Conservation (phyloP, 1,140 invertebrate species). For the Vollenhovia emeryi region DNA sequence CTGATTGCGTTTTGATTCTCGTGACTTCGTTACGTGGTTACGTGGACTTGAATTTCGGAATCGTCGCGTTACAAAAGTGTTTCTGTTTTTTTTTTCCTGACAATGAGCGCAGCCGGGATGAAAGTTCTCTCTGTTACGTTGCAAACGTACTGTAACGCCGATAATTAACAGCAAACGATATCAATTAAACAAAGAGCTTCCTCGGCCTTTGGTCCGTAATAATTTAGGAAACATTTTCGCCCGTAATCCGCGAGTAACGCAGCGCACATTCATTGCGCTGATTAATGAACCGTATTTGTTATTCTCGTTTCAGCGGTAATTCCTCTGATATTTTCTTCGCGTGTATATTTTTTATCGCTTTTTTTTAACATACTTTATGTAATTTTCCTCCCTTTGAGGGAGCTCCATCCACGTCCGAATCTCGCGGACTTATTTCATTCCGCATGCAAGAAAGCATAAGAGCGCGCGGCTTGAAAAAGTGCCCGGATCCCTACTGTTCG, state of each 20-base stretch:
- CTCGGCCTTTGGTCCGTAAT: neutral
- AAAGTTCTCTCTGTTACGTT: neutral
- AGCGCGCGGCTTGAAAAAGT: conserved; percentile 5
- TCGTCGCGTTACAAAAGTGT: neutral
- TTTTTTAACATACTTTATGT: neutral
- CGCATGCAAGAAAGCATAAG: neutral
- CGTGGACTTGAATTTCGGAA: neutral
- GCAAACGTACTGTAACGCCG: neutral
- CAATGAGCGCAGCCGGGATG: neutral
- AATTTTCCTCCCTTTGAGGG: neutral
- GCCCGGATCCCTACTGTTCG: neutral
- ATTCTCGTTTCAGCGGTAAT: neutral
- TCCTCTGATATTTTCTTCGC: neutral
- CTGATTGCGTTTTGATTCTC: neutral
- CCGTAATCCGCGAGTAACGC: neutral
- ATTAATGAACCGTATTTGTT: neutral
- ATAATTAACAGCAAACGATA: neutral
- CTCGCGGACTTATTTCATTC: neutral
- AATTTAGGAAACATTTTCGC: neutral
- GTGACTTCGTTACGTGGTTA: neutral
- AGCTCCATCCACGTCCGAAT: neutral
- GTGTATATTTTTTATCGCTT: neutral
- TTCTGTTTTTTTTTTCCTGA: neutral
- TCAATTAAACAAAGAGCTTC: neutral
- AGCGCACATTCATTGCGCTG: neutral